Evolutionary conservation across 2,888 invertebrate genomes (phyloP).

Genomic region (Sisyra terminalis): DNA sequence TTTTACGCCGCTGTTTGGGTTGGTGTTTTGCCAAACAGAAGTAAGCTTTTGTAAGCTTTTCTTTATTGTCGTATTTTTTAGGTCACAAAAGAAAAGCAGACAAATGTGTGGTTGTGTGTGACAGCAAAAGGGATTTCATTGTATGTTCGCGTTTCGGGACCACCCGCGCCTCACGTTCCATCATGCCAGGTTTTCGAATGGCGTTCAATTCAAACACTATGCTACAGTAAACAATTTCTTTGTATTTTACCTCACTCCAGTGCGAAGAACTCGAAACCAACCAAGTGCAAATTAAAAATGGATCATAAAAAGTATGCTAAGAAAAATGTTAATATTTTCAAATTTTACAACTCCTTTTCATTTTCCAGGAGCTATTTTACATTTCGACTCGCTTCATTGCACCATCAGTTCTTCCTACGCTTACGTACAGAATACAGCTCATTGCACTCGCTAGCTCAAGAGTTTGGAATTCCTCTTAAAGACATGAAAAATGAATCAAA

Average conservation of each 20-base stretch:
- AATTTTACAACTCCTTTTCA: conserved; percentile 11
- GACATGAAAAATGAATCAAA: conserved; percentile 28
- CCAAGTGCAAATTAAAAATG: conserved; percentile 59
- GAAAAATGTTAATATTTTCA: not conserved
- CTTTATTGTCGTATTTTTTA: conserved; percentile 15
- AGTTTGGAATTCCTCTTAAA: conserved; percentile 37
- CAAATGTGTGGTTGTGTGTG: conserved; percentile 45
- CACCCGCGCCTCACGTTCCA: conserved; percentile 23
- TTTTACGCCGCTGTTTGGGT: conserved; percentile 56
- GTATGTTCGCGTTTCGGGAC: conserved; percentile 32
- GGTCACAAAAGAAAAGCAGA: conserved; percentile 40
- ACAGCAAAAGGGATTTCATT: conserved; percentile 45
- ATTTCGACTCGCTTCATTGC: conserved; percentile 60
- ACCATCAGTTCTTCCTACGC: conserved; percentile 59
- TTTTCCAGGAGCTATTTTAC: conserved; percentile 49
- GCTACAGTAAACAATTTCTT: conserved; percentile 56
- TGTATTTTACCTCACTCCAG: conserved; percentile 34
- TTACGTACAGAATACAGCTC: conserved; percentile 55
- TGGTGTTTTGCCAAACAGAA: conserved; percentile 16
- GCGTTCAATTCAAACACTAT: conserved; percentile 60
- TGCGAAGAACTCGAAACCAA: conserved; percentile 33
- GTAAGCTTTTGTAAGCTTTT: not conserved
- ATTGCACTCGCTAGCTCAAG: conserved; percentile 41
- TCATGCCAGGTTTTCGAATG: conserved; percentile 37
- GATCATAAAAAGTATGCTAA: conserved; percentile 45